phyloP scores from a whole-genome alignment of 23 tunicate species.

The Trididemnum nubilum region DNA sequence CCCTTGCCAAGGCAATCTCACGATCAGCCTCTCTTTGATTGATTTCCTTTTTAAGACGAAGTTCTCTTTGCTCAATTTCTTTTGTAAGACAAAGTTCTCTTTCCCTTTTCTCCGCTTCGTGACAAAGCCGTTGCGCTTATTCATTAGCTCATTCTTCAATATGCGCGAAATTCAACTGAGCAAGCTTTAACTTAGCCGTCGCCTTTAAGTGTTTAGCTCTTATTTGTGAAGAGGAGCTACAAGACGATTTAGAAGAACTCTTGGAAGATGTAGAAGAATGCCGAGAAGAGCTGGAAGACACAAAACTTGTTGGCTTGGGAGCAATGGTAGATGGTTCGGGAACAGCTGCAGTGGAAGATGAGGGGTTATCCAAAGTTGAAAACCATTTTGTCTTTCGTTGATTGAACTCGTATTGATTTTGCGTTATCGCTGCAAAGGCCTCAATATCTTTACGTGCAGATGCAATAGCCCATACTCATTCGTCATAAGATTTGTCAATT shows the following conservation, averaged over 20 bases:
- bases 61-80: not conserved
- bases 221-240: not conserved
- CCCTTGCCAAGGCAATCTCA: not conserved
- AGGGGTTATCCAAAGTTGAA: not conserved
- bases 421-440: not conserved
- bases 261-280: not conserved
- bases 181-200: not conserved
- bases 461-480: not conserved
- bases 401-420: not conserved
- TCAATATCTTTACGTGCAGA: not conserved
- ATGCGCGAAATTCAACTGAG: not conserved
- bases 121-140: not conserved
- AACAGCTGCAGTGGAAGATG: not conserved
- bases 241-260: not conserved
- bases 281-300: not conserved
- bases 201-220: not conserved
- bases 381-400: not conserved
- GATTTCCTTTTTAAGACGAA: not conserved
- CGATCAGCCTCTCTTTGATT: not conserved
- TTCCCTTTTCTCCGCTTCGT: not conserved
- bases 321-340: not conserved
- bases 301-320: not conserved
- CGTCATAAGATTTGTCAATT: not conserved
- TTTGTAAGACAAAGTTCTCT: not conserved
- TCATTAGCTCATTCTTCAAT: not conserved